A percentile compares a stretch with the other conserved stretches of the same genome.
Conservation (phyloP, 1,140 invertebrate species). For the Pseudomyrmex pallidus region DNA sequence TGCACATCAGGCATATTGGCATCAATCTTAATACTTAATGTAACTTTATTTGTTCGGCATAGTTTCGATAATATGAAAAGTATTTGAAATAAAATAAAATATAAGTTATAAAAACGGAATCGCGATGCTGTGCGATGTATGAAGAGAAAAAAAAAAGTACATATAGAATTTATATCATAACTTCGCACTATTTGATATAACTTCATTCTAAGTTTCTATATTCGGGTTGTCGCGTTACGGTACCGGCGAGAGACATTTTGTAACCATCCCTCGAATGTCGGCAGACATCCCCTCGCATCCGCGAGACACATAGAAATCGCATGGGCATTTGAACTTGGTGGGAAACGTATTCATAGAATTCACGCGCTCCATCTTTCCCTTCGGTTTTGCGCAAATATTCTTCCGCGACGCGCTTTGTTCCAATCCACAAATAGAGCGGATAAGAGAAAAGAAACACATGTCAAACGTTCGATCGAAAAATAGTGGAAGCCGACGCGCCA, state of each 20-base stretch:
- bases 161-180: neutral
- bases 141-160: too few species aligned
- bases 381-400: slow-evolving; percentile 53
- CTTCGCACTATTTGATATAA: neutral
- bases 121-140: neutral
- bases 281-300: slow-evolving; percentile 7
- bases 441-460: slow-evolving; percentile 50
- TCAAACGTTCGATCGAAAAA: slow-evolving; percentile 56
- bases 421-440: slow-evolving; percentile 50
- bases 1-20: too few species aligned
- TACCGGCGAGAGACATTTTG: neutral
- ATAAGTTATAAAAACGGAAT: neutral
- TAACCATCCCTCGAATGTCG: slow-evolving; percentile 2
- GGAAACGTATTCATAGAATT: slow-evolving; percentile 78
- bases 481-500: slow-evolving; percentile 61
- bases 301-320: slow-evolving; percentile 75
- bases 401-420: slow-evolving; percentile 63
- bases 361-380: slow-evolving; percentile 47
- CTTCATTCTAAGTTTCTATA: slow-evolving; percentile 28
- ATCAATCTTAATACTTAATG: too few species aligned
- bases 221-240: neutral
- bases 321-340: slow-evolving; percentile 75
- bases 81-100: neutral
- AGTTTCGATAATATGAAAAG: neutral
- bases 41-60: neutral